phyloP scores from a whole-genome alignment of 2,888 invertebrate genomes.

The Gastracanthus pulcherrimus region DNA sequence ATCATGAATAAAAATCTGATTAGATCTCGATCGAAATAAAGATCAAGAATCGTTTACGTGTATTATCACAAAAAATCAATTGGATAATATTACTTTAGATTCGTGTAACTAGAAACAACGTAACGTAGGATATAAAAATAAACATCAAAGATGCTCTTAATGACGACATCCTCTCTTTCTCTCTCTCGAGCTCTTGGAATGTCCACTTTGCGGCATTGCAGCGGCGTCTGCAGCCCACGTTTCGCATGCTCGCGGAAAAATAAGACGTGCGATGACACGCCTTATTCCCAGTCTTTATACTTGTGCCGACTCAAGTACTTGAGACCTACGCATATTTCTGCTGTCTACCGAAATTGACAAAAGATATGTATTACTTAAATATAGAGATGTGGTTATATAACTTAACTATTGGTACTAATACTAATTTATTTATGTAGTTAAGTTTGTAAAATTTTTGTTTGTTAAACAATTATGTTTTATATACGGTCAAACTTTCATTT shows the following conservation, averaged over 20 bases:
- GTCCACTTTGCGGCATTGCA: slow-evolving; percentile 20
- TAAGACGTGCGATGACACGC: slow-evolving; percentile 39
- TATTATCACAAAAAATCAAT: too few species aligned
- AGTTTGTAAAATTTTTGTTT: too few species aligned
- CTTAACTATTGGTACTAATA: too few species aligned
- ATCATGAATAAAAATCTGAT: too few species aligned
- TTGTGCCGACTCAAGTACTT: neutral
- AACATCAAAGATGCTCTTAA: slow-evolving; percentile 48
- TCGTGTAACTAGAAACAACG: neutral
- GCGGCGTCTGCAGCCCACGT: slow-evolving; percentile 35
- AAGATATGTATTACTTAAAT: too few species aligned
- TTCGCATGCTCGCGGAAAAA: slow-evolving; percentile 51
- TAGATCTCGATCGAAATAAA: too few species aligned
- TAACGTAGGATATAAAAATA: slow-evolving; percentile 17
- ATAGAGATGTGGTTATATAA: too few species aligned
- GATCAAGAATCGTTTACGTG: too few species aligned
- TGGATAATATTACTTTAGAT: neutral
- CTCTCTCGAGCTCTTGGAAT: slow-evolving; percentile 15
- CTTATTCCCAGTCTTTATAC: slow-evolving; percentile 21
- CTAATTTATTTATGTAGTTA: too few species aligned
- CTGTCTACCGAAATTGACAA: neutral
- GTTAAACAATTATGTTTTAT: too few species aligned
- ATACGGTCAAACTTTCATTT: too few species aligned
- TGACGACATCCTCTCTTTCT: slow-evolving; percentile 47
- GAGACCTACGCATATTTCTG: neutral